Evolutionary conservation across 2,797 vertebrate species (phyloP), one percentile per base, ranked within the genome.

Genomic region (Hoplostethus mediterraneus): DNA sequence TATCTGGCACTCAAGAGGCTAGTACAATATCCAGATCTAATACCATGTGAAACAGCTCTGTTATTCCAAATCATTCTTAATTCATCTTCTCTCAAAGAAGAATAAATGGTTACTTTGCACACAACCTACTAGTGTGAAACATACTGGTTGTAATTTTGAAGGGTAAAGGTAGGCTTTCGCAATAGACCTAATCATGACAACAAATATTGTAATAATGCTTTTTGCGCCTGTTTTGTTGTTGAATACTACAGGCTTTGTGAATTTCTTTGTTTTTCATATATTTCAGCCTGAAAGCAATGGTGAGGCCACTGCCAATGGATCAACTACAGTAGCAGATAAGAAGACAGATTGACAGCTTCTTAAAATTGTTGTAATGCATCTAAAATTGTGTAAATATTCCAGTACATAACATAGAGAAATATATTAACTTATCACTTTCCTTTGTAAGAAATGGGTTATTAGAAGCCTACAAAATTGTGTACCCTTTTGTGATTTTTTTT

Each of bases 261-360:
- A 17, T 16, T 2, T 3, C 30, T 47, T 52, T 54, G 5, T 65
- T 65, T 58, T 21, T 67, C 3, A 3, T 86, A 8, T 87, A 9
- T 93, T 91, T 84, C 92, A 95, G 94, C 53, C 90, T 75, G 89
- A 93, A 68, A 86, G 60, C 68, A 93, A 90, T 10, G 85, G 84
- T 2, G 87, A 79, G 0, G 52, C 55, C 16, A 72, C 89, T 55
- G 54, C 86, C 11, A 92, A 91, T 80, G 92, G 79, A 78, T 74
- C 92, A 6, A 55, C 80, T n/a, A 81, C 82, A 42, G 82, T 59
- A 72, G 70, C 84, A 5, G 93, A 95, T 79, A 97, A 98, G 93
- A 98, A 98, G 91, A 94, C 66, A 0, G 95, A 97, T 77, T 98
- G 88, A 94, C 59, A 16, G 13, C 60, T 72, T 33, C 12, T 49